Base-by-base conservation (phyloP, 2,797 vertebrate species). In the Macropus fuliginosus region DNA sequence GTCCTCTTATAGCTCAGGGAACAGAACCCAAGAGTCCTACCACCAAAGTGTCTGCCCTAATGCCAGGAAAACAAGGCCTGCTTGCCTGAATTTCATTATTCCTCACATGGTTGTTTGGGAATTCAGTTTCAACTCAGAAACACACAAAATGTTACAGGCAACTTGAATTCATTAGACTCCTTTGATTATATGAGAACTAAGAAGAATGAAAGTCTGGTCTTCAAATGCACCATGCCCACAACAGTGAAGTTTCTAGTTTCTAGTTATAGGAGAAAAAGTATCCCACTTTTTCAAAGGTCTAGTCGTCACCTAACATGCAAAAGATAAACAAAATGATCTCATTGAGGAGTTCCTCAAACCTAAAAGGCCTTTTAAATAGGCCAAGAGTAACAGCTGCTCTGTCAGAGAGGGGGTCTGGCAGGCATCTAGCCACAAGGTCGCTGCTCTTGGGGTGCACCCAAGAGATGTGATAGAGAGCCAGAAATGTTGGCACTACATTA, bases 331-430 rank as follows among this genome's bases (percentile, higher is more conserved):
- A 98, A 98, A 98, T 87, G 55, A 98, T 98, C 97, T 98, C 96
- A 59, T 92, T 92, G 93, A 98, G 91, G 92, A 98, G 97, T 95
- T 98, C 94, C 96, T 98, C 97, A 98, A 98, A 97, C 97, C 97
- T 97, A 96, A 98, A 97, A 96, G 94, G 95, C 91, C 97, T 62
- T 95, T 97, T 96, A 95, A 95, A 59, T 2, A 54, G 97, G 97
- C 98, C 98, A 98, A 98, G 91, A 98, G 97, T 55, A 98, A 98
- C 98, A 98, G 97, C 98, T 98, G 98, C 87, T 98, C 98, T 98
- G 96, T 98, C 98, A 98, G 97, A 97, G 97, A 98, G 97, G 95
- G 96, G 97, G 97, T 98, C 97, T 98, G 98, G 98, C 98, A 98
- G 97, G 95, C 98, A 94, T 97, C 97, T 98, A 96, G 92, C 97